phyloP scores from a whole-genome alignment of 2,888 invertebrate species.

The Spisula subtruncata region DNA sequence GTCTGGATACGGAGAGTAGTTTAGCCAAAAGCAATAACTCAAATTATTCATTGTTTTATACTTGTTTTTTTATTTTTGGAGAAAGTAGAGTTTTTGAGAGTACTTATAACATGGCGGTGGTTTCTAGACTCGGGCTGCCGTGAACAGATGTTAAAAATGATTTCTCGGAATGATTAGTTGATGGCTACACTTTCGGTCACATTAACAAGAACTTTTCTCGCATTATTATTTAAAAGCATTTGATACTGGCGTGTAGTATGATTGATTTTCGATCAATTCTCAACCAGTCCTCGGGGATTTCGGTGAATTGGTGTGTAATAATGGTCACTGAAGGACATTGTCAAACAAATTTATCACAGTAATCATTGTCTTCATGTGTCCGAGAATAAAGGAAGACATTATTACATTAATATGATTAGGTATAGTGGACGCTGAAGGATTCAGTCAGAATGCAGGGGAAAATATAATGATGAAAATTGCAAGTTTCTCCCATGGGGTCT shows the following conservation, averaged over 20 bases:
- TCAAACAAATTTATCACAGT: not conserved
- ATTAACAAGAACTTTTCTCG: conserved; percentile 15
- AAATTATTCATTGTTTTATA: conserved; percentile 50
- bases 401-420: not conserved
- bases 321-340: conserved; percentile 45
- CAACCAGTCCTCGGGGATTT: conserved; percentile 42
- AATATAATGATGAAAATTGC: conserved; percentile 15
- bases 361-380: not conserved
- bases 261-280: conserved; percentile 55
- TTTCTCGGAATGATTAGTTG: conserved; percentile 39
- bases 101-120: conserved; percentile 42
- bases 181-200: conserved; percentile 43
- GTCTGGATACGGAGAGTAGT: conserved; percentile 37
- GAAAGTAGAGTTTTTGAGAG: conserved; percentile 33
- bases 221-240: conserved; percentile 33
- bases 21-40: conserved; percentile 50
- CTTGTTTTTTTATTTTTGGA: conserved; percentile 15
- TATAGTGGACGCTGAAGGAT: not conserved
- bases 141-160: not conserved
- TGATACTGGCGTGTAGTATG: conserved; percentile 22
- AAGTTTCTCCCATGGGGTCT: conserved; percentile 5
- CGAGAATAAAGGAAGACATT: not conserved
- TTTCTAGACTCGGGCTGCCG: conserved; percentile 20
- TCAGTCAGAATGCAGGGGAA: not conserved
- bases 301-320: not conserved